Percentiles rank a stretch among this genome's conserved stretches.
Conservation (phyloP, 2,797 vertebrate species). For the Silurus lanzhouensis region DNA sequence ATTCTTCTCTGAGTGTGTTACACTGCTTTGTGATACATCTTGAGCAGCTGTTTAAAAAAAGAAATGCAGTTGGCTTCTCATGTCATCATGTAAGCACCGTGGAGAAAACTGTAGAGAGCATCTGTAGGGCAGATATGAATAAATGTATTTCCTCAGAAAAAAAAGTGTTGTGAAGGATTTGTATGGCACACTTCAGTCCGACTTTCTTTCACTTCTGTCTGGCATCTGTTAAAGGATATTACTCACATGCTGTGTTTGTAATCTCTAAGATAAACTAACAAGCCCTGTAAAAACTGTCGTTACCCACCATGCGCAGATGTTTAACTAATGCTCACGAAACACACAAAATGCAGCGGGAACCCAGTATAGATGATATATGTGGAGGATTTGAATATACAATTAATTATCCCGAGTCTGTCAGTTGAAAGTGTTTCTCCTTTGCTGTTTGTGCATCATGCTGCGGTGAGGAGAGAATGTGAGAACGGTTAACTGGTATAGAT, state of each 20-base stretch:
- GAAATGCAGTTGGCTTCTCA: neutral
- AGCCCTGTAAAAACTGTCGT: slow-evolving; percentile 49
- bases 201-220: slow-evolving; percentile 37
- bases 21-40: neutral
- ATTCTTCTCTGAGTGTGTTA: neutral
- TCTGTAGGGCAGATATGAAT: slow-evolving; percentile 12
- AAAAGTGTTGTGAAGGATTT: neutral
- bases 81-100: neutral
- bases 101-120: neutral
- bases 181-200: slow-evolving; percentile 3
- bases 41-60: neutral
- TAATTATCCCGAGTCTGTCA: slow-evolving; percentile 45
- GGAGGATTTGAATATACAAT: slow-evolving; percentile 45
- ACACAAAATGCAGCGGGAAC: slow-evolving; percentile 41
- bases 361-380: slow-evolving; percentile 44
- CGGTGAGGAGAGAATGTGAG: slow-evolving; percentile 28
- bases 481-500: slow-evolving; percentile 56
- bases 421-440: slow-evolving; percentile 50
- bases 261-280: slow-evolving; percentile 55
- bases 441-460: slow-evolving; percentile 36
- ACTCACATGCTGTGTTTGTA: slow-evolving; percentile 53
- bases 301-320: slow-evolving; percentile 48
- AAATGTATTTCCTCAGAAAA: neutral
- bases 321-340: slow-evolving; percentile 55
- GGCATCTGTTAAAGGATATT: slow-evolving; percentile 48